These are phyloP conservation scores for Drosophila antonietae DNA, from an alignment of 2,888 invertebrate genomes.

Conservation along the genomic window DNA sequence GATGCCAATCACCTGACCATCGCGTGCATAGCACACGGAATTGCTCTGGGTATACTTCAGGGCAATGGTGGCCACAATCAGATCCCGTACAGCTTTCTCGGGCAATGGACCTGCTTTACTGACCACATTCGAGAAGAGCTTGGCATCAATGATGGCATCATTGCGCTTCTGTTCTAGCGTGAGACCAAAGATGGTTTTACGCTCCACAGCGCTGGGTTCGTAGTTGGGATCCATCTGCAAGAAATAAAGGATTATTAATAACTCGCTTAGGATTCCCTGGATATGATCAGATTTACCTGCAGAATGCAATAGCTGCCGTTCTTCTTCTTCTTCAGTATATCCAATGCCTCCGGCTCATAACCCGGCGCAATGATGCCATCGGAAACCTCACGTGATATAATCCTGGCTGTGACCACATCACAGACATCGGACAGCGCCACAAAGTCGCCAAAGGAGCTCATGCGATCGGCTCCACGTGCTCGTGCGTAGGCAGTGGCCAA, in stretches of 20 bases:
- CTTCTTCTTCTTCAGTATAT: slow-evolving; percentile 96
- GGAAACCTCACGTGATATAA: slow-evolving; percentile 97
- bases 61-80: slow-evolving; percentile 97
- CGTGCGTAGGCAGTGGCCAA: slow-evolving; percentile 96
- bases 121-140: slow-evolving; percentile 93
- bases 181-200: slow-evolving; percentile 93
- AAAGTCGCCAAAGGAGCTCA: slow-evolving; percentile 99
- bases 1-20: slow-evolving; percentile 94
- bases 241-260: background rate
- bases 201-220: slow-evolving; percentile 92
- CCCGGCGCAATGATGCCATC: slow-evolving; percentile 99
- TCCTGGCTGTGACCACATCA: slow-evolving; percentile 94
- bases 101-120: slow-evolving; percentile 89
- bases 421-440: slow-evolving; percentile 96
- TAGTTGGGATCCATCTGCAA: slow-evolving; percentile 93
- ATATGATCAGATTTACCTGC: slow-evolving; percentile 85
- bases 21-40: slow-evolving; percentile 97
- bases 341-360: slow-evolving; percentile 92
- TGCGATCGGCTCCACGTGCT: slow-evolving; percentile 98
- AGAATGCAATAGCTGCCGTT: slow-evolving; percentile 96
- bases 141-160: slow-evolving; percentile 91
- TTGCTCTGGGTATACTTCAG: slow-evolving; percentile 99
- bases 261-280: background rate
- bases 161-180: slow-evolving; percentile 95
- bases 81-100: slow-evolving; percentile 92